Evolutionary conservation across 2,888 invertebrate species (phyloP).

Genomic region (Apamea sordens): DNA sequence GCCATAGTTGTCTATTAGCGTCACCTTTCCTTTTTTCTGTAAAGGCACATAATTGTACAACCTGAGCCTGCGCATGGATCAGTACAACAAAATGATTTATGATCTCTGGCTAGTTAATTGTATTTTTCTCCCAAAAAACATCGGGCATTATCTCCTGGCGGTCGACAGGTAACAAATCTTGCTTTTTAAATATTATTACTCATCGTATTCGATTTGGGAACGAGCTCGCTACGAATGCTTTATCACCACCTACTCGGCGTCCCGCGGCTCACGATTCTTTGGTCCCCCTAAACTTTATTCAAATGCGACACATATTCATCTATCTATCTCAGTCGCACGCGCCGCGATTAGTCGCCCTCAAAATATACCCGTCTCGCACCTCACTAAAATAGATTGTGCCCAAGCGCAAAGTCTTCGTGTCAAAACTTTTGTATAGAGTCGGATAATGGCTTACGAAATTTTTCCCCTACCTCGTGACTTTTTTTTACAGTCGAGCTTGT

Average conservation of each 20-base stretch:
- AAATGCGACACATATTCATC: slow-evolving; percentile 87
- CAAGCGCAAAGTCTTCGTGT: slow-evolving; percentile 90
- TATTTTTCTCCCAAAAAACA: slow-evolving; percentile 88
- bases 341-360: slow-evolving; percentile 75
- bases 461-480: slow-evolving; percentile 89
- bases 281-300: slow-evolving; percentile 90
- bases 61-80: slow-evolving; percentile 82
- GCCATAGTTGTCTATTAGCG: slow-evolving; percentile 80
- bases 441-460: slow-evolving; percentile 90
- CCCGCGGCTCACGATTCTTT: slow-evolving; percentile 87
- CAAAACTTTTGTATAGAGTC: slow-evolving; percentile 89
- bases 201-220: slow-evolving; percentile 90
- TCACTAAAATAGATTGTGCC: slow-evolving; percentile 90
- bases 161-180: slow-evolving; percentile 90
- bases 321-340: slow-evolving; percentile 84
- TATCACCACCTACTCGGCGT: slow-evolving; percentile 90
- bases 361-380: slow-evolving; percentile 84
- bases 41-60: slow-evolving; percentile 86
- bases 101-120: slow-evolving; percentile 87
- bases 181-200: slow-evolving; percentile 90
- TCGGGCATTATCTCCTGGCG: slow-evolving; percentile 86
- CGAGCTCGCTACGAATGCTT: slow-evolving; percentile 89
- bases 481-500: slow-evolving; percentile 88
- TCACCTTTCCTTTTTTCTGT: slow-evolving; percentile 82
- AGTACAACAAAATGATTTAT: slow-evolving; percentile 87